These are phyloP conservation scores for Trisateles emortualis DNA, from an alignment of 2,888 invertebrate genomes.

Conservation along the genomic window DNA sequence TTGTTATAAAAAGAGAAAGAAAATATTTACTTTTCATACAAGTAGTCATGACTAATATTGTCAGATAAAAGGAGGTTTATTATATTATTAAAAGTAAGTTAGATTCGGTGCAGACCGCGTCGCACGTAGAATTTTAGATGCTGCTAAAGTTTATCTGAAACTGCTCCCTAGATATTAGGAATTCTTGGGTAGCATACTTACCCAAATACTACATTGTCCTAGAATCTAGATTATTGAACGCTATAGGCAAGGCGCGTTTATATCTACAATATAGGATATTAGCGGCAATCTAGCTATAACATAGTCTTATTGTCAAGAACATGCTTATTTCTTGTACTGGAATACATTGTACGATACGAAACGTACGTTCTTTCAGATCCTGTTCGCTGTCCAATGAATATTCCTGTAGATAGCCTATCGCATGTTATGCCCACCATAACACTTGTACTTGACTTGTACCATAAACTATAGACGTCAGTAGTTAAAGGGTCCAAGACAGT, in stretches of 20 bases:
- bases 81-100: conserved; percentile 38
- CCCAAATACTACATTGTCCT: conserved; percentile 21
- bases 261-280: no score
- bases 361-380: no score
- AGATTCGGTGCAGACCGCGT: conserved; percentile 31
- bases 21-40: neutral
- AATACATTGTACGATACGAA: no score
- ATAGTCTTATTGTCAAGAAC: no score
- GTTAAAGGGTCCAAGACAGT: no score
- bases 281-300: no score
- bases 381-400: no score
- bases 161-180: conserved; percentile 25
- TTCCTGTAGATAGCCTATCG: no score
- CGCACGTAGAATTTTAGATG: conserved; percentile 38
- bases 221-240: conserved; percentile 15
- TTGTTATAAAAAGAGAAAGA: neutral
- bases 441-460: no score
- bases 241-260: neutral
- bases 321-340: no score
- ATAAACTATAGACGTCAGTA: no score
- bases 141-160: conserved; percentile 31
- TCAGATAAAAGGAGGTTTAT: conserved; percentile 24
- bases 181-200: conserved; percentile 29
- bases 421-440: no score
- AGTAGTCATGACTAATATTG: neutral